Percentiles rank a stretch among this genome's conserved stretches.
Conservation (phyloP, 53 echinoderm and acorn worm genomes). For the Apostichopus leukothele region DNA sequence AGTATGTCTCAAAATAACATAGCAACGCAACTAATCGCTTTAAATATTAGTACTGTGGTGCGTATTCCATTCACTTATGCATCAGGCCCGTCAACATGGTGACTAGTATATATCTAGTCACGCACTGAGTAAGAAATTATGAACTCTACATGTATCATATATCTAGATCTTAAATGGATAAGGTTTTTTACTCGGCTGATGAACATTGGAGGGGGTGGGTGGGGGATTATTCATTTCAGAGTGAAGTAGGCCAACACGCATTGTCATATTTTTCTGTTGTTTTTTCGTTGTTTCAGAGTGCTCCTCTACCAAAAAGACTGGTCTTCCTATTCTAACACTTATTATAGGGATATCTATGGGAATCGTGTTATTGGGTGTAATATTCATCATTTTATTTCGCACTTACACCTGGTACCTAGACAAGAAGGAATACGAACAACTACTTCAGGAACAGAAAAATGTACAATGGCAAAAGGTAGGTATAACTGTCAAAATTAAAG, state of each 20-base stretch:
- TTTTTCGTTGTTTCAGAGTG: neutral
- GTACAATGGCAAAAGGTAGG: constrained; percentile 26
- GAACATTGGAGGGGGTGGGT: no score
- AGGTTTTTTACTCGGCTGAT: no score
- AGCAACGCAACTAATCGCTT: no score
- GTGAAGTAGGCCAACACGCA: no score
- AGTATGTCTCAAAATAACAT: no score
- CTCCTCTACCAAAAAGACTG: neutral
- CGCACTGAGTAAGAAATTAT: no score
- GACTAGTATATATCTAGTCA: no score
- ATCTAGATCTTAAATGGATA: no score
- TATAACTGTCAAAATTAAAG: neutral
- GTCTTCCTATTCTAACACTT: neutral
- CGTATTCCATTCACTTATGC: neutral
- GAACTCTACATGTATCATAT: no score
- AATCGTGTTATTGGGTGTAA: neutral
- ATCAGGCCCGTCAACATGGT: no score
- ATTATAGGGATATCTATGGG: constrained; percentile 1
- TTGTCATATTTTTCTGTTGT: no score
- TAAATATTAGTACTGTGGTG: neutral
- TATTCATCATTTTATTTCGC: neutral
- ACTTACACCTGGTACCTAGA: constrained; percentile 17
- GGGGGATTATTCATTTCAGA: no score
- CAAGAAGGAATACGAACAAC: constrained; percentile 29
- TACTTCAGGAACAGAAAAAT: neutral